Base-by-base conservation (phyloP, 2,797 vertebrate species). In the Danio choprae region DNA sequence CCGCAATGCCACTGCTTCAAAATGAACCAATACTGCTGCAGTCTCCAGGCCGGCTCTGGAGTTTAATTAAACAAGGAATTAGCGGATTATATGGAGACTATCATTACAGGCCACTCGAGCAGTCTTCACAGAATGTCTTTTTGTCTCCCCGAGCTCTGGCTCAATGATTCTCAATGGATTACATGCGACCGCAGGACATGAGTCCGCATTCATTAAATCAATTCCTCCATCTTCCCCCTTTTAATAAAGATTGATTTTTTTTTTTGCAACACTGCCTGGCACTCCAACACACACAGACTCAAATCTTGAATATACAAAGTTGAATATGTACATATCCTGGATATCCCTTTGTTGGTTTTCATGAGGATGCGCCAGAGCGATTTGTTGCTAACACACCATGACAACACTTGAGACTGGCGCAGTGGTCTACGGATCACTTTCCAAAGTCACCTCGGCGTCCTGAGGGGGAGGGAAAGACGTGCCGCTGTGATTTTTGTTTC, bases 31-130 rank as follows among this genome's bases (percentile, higher is more conserved):
- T 29, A 92, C 91, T 92, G 92, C 91, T 90, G 63, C 85, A 86
- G 91, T 91, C 91, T 93, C 91, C 92, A 93, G 91, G 91, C 92
- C 90, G 89, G 91, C 93, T 91, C 92, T 85, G 87, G 91, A 95
- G 94, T 95, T 95, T 95, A 95, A 96, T 95, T 94, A 95, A 95
- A 95, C 94, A 95, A 94, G 94, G 94, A 95, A 95, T 95, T 96
- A 94, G 90, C 92, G 96, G 95, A 96, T 96, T 95, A 95, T 93
- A 93, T 89, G 90, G 93, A 93, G 93, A 89, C 89, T 94, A 93
- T 94, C 93, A 95, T 94, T 94, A 94, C 92, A 91, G 93, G 88
- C 93, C 93, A 94, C 94, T 95, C 92, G 88, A 93, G 84, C 87
- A 92, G 92, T 92, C 92, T 91, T 92, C 90, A 78, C 87, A 87